phyloP scores from a whole-genome alignment of 2,113 vertebrate genomes.

The Terrapene triunguis region DNA sequence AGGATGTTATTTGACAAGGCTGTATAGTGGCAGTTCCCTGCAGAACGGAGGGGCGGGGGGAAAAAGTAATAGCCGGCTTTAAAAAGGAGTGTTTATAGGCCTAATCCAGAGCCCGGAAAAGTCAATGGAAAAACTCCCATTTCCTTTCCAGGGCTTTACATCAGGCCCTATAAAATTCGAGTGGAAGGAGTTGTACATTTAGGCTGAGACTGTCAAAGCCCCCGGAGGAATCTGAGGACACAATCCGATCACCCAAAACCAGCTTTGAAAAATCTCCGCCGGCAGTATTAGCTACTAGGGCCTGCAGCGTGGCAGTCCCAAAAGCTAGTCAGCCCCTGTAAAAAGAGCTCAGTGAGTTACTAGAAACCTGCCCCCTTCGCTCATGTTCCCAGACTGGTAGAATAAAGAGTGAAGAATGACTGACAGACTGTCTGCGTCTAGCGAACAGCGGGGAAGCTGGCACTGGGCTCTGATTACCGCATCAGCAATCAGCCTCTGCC shows the following conservation, averaged over 20 bases:
- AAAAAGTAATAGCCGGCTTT: neutral
- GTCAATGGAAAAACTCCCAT: neutral
- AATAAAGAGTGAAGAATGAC: neutral
- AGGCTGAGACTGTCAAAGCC: neutral
- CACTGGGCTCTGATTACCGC: neutral
- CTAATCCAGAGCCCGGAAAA: neutral
- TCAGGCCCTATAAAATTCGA: neutral
- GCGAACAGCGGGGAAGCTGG: neutral
- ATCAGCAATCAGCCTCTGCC: neutral
- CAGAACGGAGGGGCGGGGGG: no score
- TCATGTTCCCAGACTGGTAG: neutral
- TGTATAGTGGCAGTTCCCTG: no score
- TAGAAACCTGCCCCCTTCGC: neutral
- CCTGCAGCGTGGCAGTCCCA: neutral
- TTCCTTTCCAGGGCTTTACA: neutral
- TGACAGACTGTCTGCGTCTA: neutral
- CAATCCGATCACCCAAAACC: neutral
- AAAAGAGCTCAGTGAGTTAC: neutral
- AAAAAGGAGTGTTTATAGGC: neutral
- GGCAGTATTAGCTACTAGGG: neutral
- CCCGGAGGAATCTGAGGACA: neutral
- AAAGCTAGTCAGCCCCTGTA: neutral
- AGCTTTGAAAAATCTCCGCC: neutral
- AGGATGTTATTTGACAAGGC: no score
- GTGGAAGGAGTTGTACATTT: neutral